Conservation (phyloP, 2,888 invertebrate species). For the Lobophora halterata region DNA sequence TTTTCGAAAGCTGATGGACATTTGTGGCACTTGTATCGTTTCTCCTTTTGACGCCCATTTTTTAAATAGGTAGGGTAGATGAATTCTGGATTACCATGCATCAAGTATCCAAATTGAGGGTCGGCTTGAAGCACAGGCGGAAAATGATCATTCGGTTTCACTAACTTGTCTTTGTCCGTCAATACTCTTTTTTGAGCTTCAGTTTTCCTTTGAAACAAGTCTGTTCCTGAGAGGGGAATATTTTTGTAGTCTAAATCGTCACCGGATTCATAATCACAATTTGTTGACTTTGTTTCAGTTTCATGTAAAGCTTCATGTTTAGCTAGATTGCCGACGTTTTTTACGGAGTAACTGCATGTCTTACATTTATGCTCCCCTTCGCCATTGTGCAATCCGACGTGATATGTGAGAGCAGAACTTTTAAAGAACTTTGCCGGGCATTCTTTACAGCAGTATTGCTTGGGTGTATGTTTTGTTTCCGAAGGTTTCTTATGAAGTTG, state of each 20-base stretch:
- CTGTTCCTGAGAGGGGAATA: conserved; percentile 83
- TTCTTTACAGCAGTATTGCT: conserved; percentile 79
- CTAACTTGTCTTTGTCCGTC: conserved; percentile 72
- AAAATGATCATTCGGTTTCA: conserved; percentile 77
- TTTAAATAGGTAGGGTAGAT: conserved; percentile 87
- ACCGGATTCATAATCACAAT: conserved; percentile 72
- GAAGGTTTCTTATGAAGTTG: conserved; percentile 42
- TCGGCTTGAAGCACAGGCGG: conserved; percentile 80
- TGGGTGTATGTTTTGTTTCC: conserved; percentile 56
- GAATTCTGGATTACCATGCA: conserved; percentile 89
- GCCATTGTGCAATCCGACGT: conserved; percentile 84
- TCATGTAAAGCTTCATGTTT: conserved; percentile 83
- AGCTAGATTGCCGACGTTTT: conserved; percentile 84
- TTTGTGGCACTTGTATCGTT: conserved; percentile 90
- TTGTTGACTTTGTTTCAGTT: conserved; percentile 50
- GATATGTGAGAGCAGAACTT: conserved; percentile 85
- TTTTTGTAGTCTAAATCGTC: conserved; percentile 74
- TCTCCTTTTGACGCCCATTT: conserved; percentile 87
- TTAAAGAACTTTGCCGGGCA: conserved; percentile 89
- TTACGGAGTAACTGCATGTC: conserved; percentile 86
- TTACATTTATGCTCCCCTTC: conserved; percentile 84
- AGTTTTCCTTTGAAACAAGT: conserved; percentile 83
- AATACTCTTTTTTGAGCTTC: conserved; percentile 79
- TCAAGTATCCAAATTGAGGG: conserved; percentile 84
- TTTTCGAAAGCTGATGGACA: conserved; percentile 95